Evolutionary conservation across 1,140 invertebrate genomes (phyloP), one percentile per base, ranked within the genome.

Genomic region (Spodoptera litura): DNA sequence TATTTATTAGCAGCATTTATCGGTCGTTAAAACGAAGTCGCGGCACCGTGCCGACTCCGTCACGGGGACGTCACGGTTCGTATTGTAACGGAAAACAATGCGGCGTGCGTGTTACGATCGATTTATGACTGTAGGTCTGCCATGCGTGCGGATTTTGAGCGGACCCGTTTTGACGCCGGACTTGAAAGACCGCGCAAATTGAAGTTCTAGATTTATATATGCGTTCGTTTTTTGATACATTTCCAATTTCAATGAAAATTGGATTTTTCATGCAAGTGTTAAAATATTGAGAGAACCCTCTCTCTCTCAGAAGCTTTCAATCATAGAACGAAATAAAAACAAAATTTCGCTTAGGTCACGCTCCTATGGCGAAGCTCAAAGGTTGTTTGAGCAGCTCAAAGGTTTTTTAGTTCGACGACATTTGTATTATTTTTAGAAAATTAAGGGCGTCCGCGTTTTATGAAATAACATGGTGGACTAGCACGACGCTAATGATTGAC

Each of bases 1-100:
- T 85, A 84, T 87, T 88, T 89, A 89, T 83, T 86, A 87, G 85
- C 85, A 84, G 81, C 81, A 81, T 88, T 89, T 90, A 90, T 90
- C 87, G 89, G 81, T 90, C 88, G 83, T 89, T 89, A 91, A 90
- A 87, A 58, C 78, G 55, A 79, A 75, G 83, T 78, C 80, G 82
- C 80, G 78, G 85, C 87, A 85, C 81, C 72, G 82, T 83, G 85
- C 88, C 80, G 83, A 81, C 80, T 71, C 81, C 85, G 85, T 85
- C 87, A 85, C 84, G 84, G 85, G 76, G 86, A 87, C 87, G 86
- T 87, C 87, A 87, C 83, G 85, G 78, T 80, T 55, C 74, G 73
- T 80, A 87, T 87, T 81, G 82, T 88, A 87, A 89, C 81, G 81
- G 85, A 86, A 88, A 90, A 83, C 82, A 83, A 85, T 85, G 79